These are phyloP conservation scores for Drosophila sp. DNA, from an alignment of 1,140 invertebrate species.

Conservation along the genomic window DNA sequence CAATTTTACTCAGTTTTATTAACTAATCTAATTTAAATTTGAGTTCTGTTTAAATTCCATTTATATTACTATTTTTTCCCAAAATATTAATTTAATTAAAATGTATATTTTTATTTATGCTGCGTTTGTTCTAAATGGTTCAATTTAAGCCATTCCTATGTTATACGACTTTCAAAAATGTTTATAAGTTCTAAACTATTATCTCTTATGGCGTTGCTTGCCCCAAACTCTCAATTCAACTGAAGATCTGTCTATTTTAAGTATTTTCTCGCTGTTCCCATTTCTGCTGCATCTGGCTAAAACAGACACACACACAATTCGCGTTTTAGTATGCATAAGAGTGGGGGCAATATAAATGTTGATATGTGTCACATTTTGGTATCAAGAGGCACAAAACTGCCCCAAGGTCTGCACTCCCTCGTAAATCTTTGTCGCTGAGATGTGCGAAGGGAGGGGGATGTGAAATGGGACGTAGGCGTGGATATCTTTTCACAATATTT, in stretches of 20 bases:
- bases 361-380: slow-evolving; percentile 76
- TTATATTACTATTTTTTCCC: no score
- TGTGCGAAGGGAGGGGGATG: neutral
- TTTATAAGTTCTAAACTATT: neutral
- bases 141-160: neutral
- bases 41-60: no score
- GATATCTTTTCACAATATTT: slow-evolving; percentile 78
- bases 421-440: slow-evolving; percentile 52
- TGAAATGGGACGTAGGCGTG: slow-evolving; percentile 3
- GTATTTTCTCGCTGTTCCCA: neutral
- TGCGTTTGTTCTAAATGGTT: neutral
- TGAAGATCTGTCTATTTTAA: slow-evolving; percentile 14
- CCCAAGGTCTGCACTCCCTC: slow-evolving; percentile 35
- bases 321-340: neutral
- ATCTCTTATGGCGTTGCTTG: slow-evolving; percentile 3
- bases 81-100: no score
- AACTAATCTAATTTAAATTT: no score
- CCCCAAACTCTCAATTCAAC: no score
- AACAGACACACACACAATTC: neutral
- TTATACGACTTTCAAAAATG: neutral
- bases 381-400: slow-evolving; percentile 34
- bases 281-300: slow-evolving; percentile 22
- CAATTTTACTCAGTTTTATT: no score
- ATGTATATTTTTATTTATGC: neutral
- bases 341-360: slow-evolving; percentile 66